phyloP scores from a whole-genome alignment of 2,888 invertebrate genomes.

The Merodon equestris region DNA sequence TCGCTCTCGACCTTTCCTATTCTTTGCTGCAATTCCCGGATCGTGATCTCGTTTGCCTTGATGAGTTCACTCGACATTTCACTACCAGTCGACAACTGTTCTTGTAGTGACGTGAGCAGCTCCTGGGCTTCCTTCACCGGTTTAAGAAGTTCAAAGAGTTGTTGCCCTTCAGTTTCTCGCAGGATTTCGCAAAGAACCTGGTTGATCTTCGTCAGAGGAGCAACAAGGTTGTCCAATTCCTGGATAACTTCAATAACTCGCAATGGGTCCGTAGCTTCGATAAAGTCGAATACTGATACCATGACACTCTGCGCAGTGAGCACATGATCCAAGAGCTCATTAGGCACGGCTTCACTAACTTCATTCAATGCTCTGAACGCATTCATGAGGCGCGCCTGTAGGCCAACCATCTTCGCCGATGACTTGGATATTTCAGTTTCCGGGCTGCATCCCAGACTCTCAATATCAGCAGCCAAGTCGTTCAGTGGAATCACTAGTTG shows the following conservation, averaged over 20 bases:
- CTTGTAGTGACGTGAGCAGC: conserved; percentile 73
- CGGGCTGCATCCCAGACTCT: conserved; percentile 70
- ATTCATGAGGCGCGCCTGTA: conserved; percentile 75
- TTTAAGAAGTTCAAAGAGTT: conserved; percentile 70
- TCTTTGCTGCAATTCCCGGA: conserved; percentile 71
- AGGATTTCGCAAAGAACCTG: conserved; percentile 33
- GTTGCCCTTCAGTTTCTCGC: conserved; percentile 28
- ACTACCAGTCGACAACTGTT: conserved; percentile 72
- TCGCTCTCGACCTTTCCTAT: conserved; percentile 72
- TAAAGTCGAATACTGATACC: conserved; percentile 75
- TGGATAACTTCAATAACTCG: conserved; percentile 76
- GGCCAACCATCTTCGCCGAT: conserved; percentile 72
- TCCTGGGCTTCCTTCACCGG: conserved; percentile 71
- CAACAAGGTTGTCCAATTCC: conserved; percentile 74
- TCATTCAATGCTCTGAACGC: conserved; percentile 75
- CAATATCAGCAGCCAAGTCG: conserved; percentile 71
- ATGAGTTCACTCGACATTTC: conserved; percentile 71
- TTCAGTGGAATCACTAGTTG: conserved; percentile 70
- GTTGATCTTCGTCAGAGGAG: conserved; percentile 71
- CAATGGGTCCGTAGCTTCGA: conserved; percentile 74
- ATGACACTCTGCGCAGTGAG: conserved; percentile 73
- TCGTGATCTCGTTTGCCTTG: conserved; percentile 71
- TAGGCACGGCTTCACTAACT: conserved; percentile 70
- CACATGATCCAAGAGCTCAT: conserved; percentile 70
- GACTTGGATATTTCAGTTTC: conserved; percentile 75